These are phyloP conservation scores for Bufo gargarizans DNA, from an alignment of 2,113 vertebrate species.

Conservation along the genomic window DNA sequence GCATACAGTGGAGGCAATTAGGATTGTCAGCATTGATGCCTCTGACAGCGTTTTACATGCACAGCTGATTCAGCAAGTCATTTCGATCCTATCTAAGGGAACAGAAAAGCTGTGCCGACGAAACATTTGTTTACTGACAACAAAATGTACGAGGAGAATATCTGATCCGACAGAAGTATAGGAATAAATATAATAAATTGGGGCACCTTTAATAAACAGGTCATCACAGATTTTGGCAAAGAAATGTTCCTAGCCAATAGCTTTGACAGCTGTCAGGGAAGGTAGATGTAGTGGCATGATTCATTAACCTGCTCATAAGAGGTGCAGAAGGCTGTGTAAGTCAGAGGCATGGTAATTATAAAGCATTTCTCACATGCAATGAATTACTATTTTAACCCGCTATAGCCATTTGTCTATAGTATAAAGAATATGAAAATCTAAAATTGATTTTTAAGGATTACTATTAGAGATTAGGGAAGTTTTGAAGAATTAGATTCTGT, in stretches of 20 bases:
- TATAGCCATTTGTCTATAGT: background rate
- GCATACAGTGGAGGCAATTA: constrained; percentile 53
- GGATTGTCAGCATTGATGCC: constrained; percentile 52
- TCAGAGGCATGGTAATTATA: background rate
- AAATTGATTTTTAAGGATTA: background rate
- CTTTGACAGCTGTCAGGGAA: constrained; percentile 38
- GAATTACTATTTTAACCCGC: background rate
- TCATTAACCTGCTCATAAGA: constrained; percentile 20
- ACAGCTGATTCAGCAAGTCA: constrained; percentile 54
- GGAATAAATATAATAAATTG: constrained; percentile 25
- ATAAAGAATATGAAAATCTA: background rate
- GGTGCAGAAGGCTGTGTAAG: background rate
- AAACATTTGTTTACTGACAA: constrained; percentile 58
- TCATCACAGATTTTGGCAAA: constrained; percentile 4
- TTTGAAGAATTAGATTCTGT: no score
- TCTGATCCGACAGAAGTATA: constrained; percentile 38
- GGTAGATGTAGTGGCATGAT: constrained; percentile 13
- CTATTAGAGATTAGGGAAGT: no score
- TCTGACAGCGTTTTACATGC: constrained; percentile 41
- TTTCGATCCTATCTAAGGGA: constrained; percentile 46
- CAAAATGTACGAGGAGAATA: constrained; percentile 45
- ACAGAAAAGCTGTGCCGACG: constrained; percentile 52
- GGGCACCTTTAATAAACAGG: constrained; percentile 38
- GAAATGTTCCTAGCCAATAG: constrained; percentile 19
- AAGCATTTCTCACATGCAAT: background rate